phyloP scores from a whole-genome alignment of 2,113 vertebrate genomes.

The Sebastes fasciatus region DNA sequence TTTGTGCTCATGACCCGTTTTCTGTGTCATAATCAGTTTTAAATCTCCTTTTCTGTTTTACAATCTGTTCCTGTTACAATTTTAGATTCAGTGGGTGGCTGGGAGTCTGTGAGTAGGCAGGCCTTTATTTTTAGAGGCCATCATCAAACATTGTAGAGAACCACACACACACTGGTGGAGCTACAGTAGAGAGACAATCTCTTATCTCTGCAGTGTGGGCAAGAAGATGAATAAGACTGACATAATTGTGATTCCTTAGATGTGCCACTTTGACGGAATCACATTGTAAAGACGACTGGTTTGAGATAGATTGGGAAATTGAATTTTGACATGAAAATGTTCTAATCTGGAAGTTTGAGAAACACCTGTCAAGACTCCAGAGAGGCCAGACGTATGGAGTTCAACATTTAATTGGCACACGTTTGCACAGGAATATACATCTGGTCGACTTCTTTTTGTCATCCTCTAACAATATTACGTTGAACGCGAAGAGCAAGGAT shows the following conservation, averaged over 20 bases:
- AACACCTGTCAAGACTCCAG: neutral
- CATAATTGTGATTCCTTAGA: neutral
- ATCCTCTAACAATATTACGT: neutral
- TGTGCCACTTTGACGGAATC: neutral
- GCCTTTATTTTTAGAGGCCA: constrained; percentile 34
- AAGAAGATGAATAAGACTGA: neutral
- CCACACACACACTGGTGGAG: neutral
- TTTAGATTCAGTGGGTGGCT: constrained; percentile 28
- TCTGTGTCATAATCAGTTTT: neutral
- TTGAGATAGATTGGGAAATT: neutral
- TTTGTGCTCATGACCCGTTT: neutral
- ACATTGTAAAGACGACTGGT: neutral
- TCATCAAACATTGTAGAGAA: constrained; percentile 2
- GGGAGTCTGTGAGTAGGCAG: constrained; percentile 10
- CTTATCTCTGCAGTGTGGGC: neutral
- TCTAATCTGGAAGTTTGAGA: neutral
- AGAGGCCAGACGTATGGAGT: neutral
- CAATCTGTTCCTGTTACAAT: constrained; percentile 17
- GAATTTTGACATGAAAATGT: neutral
- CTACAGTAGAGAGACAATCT: neutral
- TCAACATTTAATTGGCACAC: neutral
- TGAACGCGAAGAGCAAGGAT: neutral
- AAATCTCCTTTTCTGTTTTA: neutral
- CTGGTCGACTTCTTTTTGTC: neutral
- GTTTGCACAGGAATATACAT: neutral